These are phyloP conservation scores for Hydroisotoma schaefferi DNA, from an alignment of 2,888 invertebrate species.

Conservation along the genomic window DNA sequence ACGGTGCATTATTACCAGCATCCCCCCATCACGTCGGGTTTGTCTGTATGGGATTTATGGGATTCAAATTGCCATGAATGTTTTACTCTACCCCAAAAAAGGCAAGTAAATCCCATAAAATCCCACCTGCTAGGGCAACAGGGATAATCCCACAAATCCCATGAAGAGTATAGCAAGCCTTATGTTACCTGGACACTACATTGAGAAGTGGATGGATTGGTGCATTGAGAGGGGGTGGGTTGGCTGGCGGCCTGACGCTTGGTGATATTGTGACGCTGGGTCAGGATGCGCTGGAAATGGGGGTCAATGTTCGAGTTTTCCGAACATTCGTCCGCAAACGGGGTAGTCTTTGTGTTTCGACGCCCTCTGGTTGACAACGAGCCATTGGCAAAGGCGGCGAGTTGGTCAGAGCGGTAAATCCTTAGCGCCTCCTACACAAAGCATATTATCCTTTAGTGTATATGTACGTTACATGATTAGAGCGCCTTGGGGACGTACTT, in stretches of 20 bases:
- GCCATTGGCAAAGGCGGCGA: background rate
- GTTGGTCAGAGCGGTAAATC: background rate
- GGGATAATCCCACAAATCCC: too few relatives aligned
- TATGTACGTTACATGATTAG: background rate
- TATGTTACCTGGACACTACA: too few relatives aligned
- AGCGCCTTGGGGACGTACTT: background rate
- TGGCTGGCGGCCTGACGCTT: conserved; percentile 26
- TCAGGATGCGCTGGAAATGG: conserved; percentile 7
- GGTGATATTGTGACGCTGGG: conserved; percentile 21
- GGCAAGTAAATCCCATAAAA: too few relatives aligned
- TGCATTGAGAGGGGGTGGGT: conserved; percentile 34
- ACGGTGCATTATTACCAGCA: conserved; percentile 1
- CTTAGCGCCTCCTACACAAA: background rate
- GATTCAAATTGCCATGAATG: background rate
- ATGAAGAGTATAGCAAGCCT: too few relatives aligned
- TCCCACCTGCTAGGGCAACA: too few relatives aligned
- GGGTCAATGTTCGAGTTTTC: conserved; percentile 23
- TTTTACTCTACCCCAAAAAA: too few relatives aligned
- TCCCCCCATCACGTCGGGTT: background rate
- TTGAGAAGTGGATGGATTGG: background rate
- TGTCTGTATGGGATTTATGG: background rate
- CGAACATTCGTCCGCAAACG: conserved; percentile 18
- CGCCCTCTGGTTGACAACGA: conserved; percentile 10
- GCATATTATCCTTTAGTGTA: background rate
- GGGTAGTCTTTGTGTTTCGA: conserved; percentile 19